phyloP scores from a whole-genome alignment of 2,113 vertebrate genomes.

The Peromyscus polionotus region DNA sequence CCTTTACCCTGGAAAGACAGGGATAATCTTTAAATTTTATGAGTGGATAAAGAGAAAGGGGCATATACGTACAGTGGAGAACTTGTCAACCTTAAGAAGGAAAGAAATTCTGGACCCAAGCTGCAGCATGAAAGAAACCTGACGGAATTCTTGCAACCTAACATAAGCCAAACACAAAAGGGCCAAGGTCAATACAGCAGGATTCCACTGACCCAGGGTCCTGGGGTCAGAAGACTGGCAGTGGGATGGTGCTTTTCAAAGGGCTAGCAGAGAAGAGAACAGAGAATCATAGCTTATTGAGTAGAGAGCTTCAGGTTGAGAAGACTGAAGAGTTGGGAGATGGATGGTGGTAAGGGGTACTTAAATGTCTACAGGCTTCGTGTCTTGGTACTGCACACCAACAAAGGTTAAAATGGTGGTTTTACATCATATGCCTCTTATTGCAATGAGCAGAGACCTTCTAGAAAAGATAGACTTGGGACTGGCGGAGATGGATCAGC shows the following conservation, averaged over 20 bases:
- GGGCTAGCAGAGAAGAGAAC: no score
- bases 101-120: background rate
- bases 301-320: background rate
- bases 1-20: background rate
- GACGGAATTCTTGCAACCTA: background rate
- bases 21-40: background rate
- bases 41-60: background rate
- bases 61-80: background rate
- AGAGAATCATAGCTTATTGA: no score
- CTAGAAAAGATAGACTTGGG: background rate
- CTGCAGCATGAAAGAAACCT: background rate
- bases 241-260: background rate
- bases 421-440: background rate
- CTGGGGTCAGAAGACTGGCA: background rate
- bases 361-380: background rate
- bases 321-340: background rate
- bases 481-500: no score
- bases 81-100: background rate
- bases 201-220: background rate
- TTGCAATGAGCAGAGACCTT: no score
- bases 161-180: background rate
- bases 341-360: rapidly evolving
- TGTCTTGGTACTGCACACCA: background rate
- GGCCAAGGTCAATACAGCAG: background rate
- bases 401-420: background rate